These are phyloP conservation scores for Chaitophorus viminalis DNA, from an alignment of 2,888 invertebrate genomes.

Conservation along the genomic window DNA sequence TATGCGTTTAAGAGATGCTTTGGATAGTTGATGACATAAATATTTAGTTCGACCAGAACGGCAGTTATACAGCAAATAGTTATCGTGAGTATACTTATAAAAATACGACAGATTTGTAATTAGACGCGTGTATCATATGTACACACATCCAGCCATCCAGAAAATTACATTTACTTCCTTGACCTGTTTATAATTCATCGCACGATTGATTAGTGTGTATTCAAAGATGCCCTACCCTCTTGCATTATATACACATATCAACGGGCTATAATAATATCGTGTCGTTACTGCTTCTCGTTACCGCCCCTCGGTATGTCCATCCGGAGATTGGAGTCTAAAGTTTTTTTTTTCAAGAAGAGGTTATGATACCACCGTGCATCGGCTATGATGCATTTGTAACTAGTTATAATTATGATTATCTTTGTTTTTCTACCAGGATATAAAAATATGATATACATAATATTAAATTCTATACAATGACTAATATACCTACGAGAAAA, in stretches of 20 bases:
- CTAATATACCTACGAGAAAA: neutral
- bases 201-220: conserved; percentile 12
- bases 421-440: neutral
- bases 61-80: too few relatives aligned
- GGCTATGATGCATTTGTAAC: neutral
- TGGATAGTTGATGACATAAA: too few relatives aligned
- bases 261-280: neutral
- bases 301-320: conserved; percentile 6
- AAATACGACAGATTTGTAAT: neutral
- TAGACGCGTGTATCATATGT: conserved; percentile 4
- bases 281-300: neutral
- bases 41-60: too few relatives aligned
- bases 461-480: neutral
- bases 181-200: conserved; percentile 30
- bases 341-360: neutral
- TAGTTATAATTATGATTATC: neutral
- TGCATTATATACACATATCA: neutral
- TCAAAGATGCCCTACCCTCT: neutral
- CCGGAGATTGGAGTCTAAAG: neutral
- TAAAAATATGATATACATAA: neutral
- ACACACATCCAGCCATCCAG: neutral
- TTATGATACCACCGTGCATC: neutral
- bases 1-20: too few relatives aligned
- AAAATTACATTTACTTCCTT: conserved; percentile 30
- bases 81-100: neutral